Conservation (phyloP, 2,113 vertebrate genomes). For the Tupaia tana region DNA sequence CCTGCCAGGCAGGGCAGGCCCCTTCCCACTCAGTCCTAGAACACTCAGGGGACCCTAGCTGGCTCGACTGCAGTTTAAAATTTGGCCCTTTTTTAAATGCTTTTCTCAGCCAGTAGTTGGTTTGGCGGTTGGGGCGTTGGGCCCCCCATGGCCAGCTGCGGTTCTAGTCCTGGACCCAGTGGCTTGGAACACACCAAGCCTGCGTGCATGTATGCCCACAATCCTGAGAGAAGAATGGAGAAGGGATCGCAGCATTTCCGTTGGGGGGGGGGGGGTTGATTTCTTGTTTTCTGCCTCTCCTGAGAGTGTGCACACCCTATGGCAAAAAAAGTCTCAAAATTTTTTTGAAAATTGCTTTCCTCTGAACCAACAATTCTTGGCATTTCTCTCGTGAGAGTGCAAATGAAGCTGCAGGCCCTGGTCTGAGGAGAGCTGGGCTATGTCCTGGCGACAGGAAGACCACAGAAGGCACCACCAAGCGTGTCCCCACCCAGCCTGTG, state of each 20-base stretch:
- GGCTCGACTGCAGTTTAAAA: background rate
- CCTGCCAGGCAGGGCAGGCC: rapidly evolving
- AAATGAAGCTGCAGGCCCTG: rapidly evolving
- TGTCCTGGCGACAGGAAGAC: rapidly evolving
- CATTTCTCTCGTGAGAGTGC: rapidly evolving
- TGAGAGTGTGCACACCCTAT: too few species aligned
- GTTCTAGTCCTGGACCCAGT: too few species aligned
- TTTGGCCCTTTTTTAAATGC: background rate
- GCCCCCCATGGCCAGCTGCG: too few species aligned
- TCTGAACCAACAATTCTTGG: background rate
- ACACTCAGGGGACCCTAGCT: rapidly evolving
- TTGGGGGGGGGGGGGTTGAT: too few species aligned
- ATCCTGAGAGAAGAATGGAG: too few species aligned
- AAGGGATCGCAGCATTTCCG: too few species aligned
- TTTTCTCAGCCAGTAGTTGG: background rate
- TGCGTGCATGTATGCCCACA: too few species aligned
- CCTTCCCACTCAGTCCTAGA: rapidly evolving
- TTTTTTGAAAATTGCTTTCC: background rate
- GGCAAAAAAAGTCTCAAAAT: too few species aligned
- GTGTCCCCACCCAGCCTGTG: rapidly evolving
- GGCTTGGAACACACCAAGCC: too few species aligned
- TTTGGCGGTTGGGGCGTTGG: too few species aligned
- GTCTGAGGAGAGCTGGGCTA: background rate
- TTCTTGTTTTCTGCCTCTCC: too few species aligned
- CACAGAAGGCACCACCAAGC: background rate